phyloP scores from a whole-genome alignment of 2,888 invertebrate species.

The Lithophane leautieri region DNA sequence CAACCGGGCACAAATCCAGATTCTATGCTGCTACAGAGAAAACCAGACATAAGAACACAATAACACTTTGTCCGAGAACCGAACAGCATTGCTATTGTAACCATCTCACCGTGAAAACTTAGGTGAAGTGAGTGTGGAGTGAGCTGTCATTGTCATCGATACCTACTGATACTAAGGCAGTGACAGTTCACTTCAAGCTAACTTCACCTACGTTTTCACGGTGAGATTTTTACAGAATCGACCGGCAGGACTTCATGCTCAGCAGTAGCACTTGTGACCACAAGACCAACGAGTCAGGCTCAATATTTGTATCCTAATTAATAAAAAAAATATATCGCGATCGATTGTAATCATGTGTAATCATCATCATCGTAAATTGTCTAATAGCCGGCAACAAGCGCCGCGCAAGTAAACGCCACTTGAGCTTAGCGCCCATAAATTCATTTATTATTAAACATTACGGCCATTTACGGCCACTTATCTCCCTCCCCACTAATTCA shows the following conservation, averaged over 20 bases:
- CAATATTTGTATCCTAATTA: background rate
- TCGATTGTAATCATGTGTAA: conserved; percentile 31
- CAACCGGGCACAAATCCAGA: background rate
- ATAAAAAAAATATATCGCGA: too few relatives aligned
- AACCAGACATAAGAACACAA: background rate
- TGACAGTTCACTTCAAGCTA: too few relatives aligned
- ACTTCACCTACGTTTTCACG: too few relatives aligned
- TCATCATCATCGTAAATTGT: conserved; percentile 12
- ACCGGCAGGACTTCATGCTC: background rate
- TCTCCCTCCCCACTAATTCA: conserved; percentile 55
- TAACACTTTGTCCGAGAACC: background rate
- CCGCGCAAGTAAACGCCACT: conserved; percentile 33
- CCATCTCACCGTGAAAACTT: too few relatives aligned
- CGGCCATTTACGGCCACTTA: conserved; percentile 60
- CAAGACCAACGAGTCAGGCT: background rate
- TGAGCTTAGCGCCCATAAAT: conserved; percentile 47
- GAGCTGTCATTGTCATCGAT: too few relatives aligned
- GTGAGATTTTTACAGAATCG: too few relatives aligned
- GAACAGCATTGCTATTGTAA: too few relatives aligned
- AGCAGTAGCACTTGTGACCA: background rate
- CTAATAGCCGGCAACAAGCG: conserved; percentile 31
- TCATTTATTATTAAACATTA: conserved; percentile 64
- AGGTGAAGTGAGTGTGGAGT: too few relatives aligned
- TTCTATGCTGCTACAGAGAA: background rate
- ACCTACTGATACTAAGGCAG: too few relatives aligned